Evolutionary conservation across 2,888 invertebrate genomes (phyloP), one percentile per base, ranked within the genome.

Genomic region (Megaustenia siamemsis): DNA sequence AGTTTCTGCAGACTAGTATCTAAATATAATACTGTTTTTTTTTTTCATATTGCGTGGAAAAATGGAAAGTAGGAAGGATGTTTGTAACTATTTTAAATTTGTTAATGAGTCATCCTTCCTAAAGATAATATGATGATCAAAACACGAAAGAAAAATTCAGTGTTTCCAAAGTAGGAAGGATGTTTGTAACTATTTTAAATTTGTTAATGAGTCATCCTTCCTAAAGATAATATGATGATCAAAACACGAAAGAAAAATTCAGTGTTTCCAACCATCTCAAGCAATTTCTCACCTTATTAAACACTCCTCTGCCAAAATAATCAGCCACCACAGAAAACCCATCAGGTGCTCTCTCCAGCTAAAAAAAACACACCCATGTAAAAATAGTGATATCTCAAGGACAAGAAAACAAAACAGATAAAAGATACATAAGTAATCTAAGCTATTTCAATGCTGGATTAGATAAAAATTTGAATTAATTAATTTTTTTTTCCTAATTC

Each of bases 271-370:
- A 12, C n/a, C n/a, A 60, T 60, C 6, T 60, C 6, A 21, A 21
- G 35, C 28, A 35, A 80, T 66, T 15, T 35, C 4, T 21, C 75
- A 91, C 92, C 89, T 90, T 90, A 86, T 91, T 92, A 83, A 92
- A 92, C 28, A 98, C 95, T 0, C 98, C 98, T 86, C 97, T 96
- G 0, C 98, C 97, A 94, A 98, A 97, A 95, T 98, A 98, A 92
- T 98, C 97, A 0, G 98, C 97, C 0, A 98, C 97, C 0, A 98
- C 96, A 0, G 97, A 96, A 94, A 98, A 98, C 28, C 96, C 96
- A 94, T 95, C 95, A 86, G 93, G 92, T 1, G 94, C 91, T 84
- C 93, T 90, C 87, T 94, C 93, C 87, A 94, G 88, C 91, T 94
- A 85, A 15, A 88, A 86, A 60, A 63, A 1, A 32, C 32, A 63